phyloP scores from a whole-genome alignment of 1,140 invertebrate genomes.

The Anoplophora glabripennis region DNA sequence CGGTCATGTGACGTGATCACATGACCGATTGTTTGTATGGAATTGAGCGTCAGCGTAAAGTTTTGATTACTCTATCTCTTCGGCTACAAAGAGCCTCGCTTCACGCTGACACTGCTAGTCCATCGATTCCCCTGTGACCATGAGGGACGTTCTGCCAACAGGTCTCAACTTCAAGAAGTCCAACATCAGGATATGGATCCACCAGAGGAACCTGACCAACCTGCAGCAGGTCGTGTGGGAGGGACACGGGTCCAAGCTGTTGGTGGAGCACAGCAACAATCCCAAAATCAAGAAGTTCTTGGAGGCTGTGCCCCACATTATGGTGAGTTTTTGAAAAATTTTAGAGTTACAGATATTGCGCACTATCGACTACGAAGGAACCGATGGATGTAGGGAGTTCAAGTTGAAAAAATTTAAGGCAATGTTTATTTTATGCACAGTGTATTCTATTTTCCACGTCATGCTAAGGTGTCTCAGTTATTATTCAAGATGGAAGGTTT shows the following conservation, averaged over 20 bases:
- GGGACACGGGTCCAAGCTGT: slow-evolving; percentile 76
- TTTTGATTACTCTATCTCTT: slow-evolving; percentile 11
- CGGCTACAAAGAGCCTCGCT: neutral
- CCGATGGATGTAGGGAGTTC: no score
- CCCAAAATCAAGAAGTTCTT: slow-evolving; percentile 75
- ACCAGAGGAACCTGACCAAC: slow-evolving; percentile 79
- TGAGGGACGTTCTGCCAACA: slow-evolving; percentile 16
- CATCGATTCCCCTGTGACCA: neutral
- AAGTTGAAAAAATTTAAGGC: no score
- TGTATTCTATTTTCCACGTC: no score
- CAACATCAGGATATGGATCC: slow-evolving; percentile 89
- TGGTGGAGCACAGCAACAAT: slow-evolving; percentile 80
- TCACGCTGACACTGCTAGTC: neutral
- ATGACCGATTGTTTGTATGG: slow-evolving; percentile 32
- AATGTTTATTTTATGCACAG: no score
- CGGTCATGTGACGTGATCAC: slow-evolving; percentile 39
- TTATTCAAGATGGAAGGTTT: no score
- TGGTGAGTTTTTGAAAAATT: slow-evolving; percentile 59
- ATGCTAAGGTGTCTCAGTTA: no score
- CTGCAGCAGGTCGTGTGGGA: slow-evolving; percentile 84
- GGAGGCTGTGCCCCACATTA: slow-evolving; percentile 81
- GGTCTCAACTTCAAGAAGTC: slow-evolving; percentile 74
- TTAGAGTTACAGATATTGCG: neutral
- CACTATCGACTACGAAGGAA: no score
- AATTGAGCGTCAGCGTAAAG: slow-evolving; percentile 18